Percentiles rank a stretch among this genome's conserved stretches.
phyloP scores from a whole-genome alignment of 2,113 vertebrate species.

The Sterna hirundo region DNA sequence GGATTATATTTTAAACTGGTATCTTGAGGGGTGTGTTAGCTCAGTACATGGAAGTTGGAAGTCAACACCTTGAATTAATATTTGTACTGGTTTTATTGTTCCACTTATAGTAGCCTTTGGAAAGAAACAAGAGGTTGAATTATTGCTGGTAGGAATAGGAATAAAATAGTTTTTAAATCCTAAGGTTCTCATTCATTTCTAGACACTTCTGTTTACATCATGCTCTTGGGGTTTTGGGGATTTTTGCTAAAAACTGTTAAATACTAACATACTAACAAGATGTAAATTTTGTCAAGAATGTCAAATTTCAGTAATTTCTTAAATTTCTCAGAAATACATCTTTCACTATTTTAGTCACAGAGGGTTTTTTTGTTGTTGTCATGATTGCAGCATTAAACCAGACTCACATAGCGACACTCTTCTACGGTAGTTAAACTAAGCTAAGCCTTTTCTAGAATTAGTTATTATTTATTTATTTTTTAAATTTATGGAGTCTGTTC shows the following conservation, averaged over 20 bases:
- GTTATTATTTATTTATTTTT: neutral
- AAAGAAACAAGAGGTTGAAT: neutral
- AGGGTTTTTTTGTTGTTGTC: fast-evolving
- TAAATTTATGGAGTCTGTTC: neutral
- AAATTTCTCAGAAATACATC: neutral
- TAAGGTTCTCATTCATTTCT: neutral
- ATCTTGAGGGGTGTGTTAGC: neutral
- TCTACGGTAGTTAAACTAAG: neutral
- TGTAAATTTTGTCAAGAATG: too few species aligned
- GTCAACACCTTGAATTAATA: neutral
- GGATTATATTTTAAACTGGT: neutral
- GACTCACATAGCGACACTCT: neutral
- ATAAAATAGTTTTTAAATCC: neutral
- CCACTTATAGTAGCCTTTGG: neutral
- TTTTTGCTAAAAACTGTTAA: neutral
- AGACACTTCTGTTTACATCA: neutral
- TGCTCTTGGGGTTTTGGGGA: neutral
- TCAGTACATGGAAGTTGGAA: neutral
- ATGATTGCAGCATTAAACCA: neutral
- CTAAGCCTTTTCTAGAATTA: neutral
- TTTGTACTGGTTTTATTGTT: neutral
- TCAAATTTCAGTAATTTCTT: neutral
- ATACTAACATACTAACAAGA: too few species aligned
- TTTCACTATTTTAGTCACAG: neutral
- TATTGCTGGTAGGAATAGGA: neutral